Evolutionary conservation across 2,888 invertebrate genomes (phyloP), one percentile per base, ranked within the genome.

Genomic region (Lacanobia oleracea): DNA sequence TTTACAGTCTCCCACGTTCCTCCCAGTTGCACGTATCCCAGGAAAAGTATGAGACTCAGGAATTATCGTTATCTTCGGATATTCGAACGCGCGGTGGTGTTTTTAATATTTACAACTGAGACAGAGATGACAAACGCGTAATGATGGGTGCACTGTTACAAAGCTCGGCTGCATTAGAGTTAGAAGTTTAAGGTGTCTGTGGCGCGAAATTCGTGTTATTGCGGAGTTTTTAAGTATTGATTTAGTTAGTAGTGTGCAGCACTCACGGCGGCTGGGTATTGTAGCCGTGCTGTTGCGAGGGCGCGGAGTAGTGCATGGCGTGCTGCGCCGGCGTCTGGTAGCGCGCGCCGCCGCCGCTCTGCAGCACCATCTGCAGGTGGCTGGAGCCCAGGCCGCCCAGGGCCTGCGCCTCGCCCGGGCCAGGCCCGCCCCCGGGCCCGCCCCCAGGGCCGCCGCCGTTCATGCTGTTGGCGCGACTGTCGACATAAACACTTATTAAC

Each of bases 361-460:
- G 95, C 86, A 96, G 94, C 85, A 96, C 95, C 90, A 94, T 93
- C 86, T 96, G 96, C 82, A 96, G 91, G 82, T 96, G 96, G 83
- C 94, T 94, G 77, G 85, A 82, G 79, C 67, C 75, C 74, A 71
- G n/a, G 73, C 8, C 9, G 63, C 73, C 72, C 81, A 80, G 77
- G 72, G 80, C 73, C 43, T 18, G 60, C 21, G n/a, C 10, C 5
- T 57, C 18, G 79, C 65, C 75, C 68, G 45, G 10, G 8, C 14
- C 7, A 16, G 14, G 61, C 73, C 75, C 81, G 79, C 77, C 73
- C 76, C 71, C 40, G 21, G n/a, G 74, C 80, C 77, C 68, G 73
- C 81, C 62, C 66, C 68, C 69, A 67, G 62, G 72, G 16, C 66
- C 67, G 60, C 89, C 78, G 53, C 93, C 95, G 87, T 95, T 95